Conservation (phyloP, 2,797 vertebrate species). For the Parambassis ranga region DNA sequence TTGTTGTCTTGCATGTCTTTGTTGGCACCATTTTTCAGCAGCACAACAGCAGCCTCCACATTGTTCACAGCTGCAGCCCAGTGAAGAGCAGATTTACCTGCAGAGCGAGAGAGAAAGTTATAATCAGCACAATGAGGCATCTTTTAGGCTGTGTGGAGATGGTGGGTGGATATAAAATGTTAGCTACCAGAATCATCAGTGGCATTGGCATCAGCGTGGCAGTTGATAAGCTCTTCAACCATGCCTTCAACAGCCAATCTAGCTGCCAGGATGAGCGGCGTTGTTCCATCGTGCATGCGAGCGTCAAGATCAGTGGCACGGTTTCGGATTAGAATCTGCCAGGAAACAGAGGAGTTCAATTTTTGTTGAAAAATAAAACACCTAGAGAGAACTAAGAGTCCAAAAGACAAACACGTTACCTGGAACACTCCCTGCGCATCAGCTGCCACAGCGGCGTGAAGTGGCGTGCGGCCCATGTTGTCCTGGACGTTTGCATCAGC, state of each 20-base stretch:
- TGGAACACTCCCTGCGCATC: constrained; percentile 98
- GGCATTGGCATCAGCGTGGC: constrained; percentile 93
- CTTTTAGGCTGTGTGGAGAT: background rate
- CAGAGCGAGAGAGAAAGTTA: constrained; percentile 5
- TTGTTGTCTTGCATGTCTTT: constrained; percentile 99
- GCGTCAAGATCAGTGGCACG: constrained; percentile 96
- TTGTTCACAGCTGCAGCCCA: constrained; percentile 99
- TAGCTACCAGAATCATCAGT: constrained; percentile 92
- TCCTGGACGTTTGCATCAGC: constrained; percentile 97
- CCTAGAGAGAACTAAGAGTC: background rate
- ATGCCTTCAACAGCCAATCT: constrained; percentile 96
- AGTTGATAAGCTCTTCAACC: constrained; percentile 97
- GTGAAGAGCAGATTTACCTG: constrained; percentile 97
- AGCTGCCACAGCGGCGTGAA: constrained; percentile 93
- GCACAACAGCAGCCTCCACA: constrained; percentile 89
- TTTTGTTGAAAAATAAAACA: background rate
- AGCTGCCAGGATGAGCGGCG: constrained; percentile 92
- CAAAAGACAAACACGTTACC: constrained; percentile 69
- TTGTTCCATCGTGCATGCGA: constrained; percentile 97
- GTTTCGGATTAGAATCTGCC: constrained; percentile 95
- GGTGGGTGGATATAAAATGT: constrained; percentile 14
- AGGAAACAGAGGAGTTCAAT: constrained; percentile 10
- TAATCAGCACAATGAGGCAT: constrained; percentile 8
- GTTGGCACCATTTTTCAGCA: constrained; percentile 96
- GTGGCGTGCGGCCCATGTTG: constrained; percentile 96